These are phyloP conservation scores for Hippocampus kuda DNA, from an alignment of 2,797 vertebrate species.

Conservation along the genomic window DNA sequence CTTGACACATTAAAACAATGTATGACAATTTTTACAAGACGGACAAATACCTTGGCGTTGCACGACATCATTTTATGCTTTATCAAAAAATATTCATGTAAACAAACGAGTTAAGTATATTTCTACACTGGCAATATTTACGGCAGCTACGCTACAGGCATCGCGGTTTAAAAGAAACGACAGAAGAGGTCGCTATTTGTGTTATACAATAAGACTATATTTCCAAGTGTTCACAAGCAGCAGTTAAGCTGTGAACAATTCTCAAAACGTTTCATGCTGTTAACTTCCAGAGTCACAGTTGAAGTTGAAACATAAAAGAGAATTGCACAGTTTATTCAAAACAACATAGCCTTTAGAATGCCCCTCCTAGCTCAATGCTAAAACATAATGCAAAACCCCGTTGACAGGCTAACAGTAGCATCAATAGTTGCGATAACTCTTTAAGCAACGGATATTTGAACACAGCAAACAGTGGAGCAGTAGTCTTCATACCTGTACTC, in stretches of 20 bases:
- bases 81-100: not conserved
- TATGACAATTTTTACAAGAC: not conserved
- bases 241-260: not conserved
- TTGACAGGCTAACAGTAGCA: not conserved
- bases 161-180: not conserved
- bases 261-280: no score
- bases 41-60: not conserved
- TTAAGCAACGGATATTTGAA: no score
- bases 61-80: not conserved
- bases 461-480: no score
- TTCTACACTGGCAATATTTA: constrained; percentile 49
- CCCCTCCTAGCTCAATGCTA: no score
- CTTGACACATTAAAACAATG: not conserved
- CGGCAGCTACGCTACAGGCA: constrained; percentile 25
- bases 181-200: constrained; percentile 44
- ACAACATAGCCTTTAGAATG: no score
- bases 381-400: not conserved
- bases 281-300: no score
- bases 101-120: not conserved
- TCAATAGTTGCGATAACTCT: not conserved
- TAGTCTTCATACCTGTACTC: no score
- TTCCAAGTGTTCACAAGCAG: not conserved
- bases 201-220: not conserved
- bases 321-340: no score
- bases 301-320: no score